phyloP scores from a whole-genome alignment of 2,113 vertebrate species.

The Jacana jacana region DNA sequence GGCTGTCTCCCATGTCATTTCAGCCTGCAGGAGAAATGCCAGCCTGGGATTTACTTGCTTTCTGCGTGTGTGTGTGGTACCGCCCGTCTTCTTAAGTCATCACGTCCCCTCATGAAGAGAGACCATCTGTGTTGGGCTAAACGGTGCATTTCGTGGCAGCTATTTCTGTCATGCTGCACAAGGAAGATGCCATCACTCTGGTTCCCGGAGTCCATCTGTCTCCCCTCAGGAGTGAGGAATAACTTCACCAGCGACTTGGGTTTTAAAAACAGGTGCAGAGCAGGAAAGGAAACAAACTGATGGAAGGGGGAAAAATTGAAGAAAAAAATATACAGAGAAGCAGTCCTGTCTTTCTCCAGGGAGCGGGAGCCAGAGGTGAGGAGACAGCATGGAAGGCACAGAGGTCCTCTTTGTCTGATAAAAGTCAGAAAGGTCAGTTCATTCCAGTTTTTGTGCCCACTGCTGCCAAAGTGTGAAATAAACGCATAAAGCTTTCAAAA shows the following conservation, averaged over 20 bases:
- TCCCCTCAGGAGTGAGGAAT: conserved; percentile 13
- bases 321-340: background rate
- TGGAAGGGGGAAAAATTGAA: background rate
- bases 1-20: conserved; percentile 1
- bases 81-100: conserved; percentile 24
- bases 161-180: conserved; percentile 54
- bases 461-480: conserved; percentile 45
- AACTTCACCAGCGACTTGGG: background rate
- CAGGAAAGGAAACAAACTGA: conserved; percentile 26
- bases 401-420: conserved; percentile 57
- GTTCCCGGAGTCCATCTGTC: conserved; percentile 38
- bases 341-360: background rate
- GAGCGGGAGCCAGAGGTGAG: background rate
- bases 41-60: background rate
- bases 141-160: conserved; percentile 12
- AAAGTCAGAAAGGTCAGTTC: conserved; percentile 23
- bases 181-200: conserved; percentile 28
- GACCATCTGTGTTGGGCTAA: conserved; percentile 45
- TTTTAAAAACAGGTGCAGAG: conserved; percentile 66
- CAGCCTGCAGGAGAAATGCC: background rate
- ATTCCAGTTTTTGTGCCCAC: conserved; percentile 36
- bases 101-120: conserved; percentile 38
- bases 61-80: background rate
- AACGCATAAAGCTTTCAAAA: conserved; percentile 19
- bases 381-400: conserved; percentile 4